Evolutionary conservation across 2,113 vertebrate genomes (phyloP), one percentile per base, ranked within the genome.

Genomic region (Collichthys lucidus): DNA sequence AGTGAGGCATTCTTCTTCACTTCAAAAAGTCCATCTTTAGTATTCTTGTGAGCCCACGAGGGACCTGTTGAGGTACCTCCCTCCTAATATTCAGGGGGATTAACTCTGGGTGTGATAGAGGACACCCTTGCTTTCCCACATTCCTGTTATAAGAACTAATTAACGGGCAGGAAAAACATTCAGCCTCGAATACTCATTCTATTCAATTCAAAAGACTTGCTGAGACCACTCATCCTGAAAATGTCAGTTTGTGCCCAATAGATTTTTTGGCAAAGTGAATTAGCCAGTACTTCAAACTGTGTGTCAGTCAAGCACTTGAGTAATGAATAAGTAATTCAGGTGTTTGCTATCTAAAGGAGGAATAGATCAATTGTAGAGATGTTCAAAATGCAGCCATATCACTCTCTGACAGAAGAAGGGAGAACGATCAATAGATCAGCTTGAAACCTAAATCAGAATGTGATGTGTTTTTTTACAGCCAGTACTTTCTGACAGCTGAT

Each of bases 321-420:
- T 86, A 84, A 92, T 92, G 82, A 88, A 89, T 92, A 86, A 86
- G 77, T 91, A 78, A 88, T 90, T 87, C 47, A 87, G 82, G 84
- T 91, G 85, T 86, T 89, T 85, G 77, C 70, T 80, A 24, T 86
- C 74, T 74, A 55, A 80, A 70, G 57, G 50, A 80, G 74, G 81
- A 87, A 79, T n/a, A 71, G 78, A 88, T 91, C 73, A 82, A 79
- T 88, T 73, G 86, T 29, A 77, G 31, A 75, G 80, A 87, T 88
- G 70, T 90, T 89, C 35, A 80, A 88, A 88, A 85, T 55, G 59
- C 57, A 60, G 69, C 57, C 61, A 52, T 63, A 88, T 86, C 79
- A 83, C 69, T 87, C 74, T 69, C 47, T 83, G 86, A 88, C 83
- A 86, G 86, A 83, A 63, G 60, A 79, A 52, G 50, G 14, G 61